phyloP scores from a whole-genome alignment of 2,888 invertebrate species.

The Acleris emargana region DNA sequence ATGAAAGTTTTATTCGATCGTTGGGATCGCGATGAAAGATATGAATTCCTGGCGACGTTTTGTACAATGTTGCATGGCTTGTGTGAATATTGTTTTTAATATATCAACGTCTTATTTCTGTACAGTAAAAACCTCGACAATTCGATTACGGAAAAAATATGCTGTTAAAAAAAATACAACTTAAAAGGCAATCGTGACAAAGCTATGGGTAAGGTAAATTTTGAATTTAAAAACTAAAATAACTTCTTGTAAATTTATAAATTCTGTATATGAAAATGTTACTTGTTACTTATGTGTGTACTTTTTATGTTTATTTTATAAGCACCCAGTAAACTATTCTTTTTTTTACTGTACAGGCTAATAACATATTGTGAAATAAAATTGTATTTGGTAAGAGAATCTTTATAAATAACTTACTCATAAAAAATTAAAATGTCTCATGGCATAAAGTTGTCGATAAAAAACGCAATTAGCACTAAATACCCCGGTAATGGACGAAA shows the following conservation, averaged over 20 bases:
- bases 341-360: no score
- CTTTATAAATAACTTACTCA: conserved; percentile 23
- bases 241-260: no score
- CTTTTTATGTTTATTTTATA: no score
- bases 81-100: conserved; percentile 12
- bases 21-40: conserved; percentile 32
- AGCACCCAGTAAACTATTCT: no score
- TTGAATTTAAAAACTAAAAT: no score
- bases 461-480: conserved; percentile 72
- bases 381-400: neutral
- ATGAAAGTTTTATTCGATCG: conserved; percentile 36
- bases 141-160: no score
- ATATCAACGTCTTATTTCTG: neutral
- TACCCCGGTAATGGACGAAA: conserved; percentile 58
- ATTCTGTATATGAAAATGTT: no score
- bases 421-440: conserved; percentile 22
- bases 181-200: no score
- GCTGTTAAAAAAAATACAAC: no score
- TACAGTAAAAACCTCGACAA: no score
- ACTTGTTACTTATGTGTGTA: no score
- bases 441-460: conserved; percentile 49
- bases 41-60: conserved; percentile 30
- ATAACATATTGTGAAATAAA: neutral
- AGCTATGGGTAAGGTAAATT: no score
- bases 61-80: conserved; percentile 23